Percentiles rank a stretch among this genome's conserved stretches.
Conservation (phyloP, 2,888 invertebrate species). For the Lasioglossum calceatum region DNA sequence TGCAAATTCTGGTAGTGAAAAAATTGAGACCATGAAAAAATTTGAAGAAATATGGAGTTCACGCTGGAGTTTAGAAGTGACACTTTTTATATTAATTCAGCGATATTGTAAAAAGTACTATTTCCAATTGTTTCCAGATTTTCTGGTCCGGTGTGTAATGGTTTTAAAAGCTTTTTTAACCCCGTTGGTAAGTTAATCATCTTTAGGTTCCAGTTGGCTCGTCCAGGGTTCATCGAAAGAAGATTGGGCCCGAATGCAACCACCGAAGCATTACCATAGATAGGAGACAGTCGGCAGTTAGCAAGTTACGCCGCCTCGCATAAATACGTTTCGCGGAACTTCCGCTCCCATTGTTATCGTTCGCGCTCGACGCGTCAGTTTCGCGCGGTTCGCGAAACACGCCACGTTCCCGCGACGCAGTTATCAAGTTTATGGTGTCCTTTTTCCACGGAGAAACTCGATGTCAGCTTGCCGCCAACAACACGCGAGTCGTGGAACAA, state of each 20-base stretch:
- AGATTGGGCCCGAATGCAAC: not conserved
- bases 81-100: too few relatives aligned
- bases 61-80: too few relatives aligned
- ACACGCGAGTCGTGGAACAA: slow-evolving; percentile 25
- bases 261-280: slow-evolving; percentile 21
- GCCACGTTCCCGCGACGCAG: not conserved
- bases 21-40: not conserved
- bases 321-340: slow-evolving; percentile 36
- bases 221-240: not conserved
- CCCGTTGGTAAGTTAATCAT: not conserved
- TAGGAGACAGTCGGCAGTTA: slow-evolving; percentile 10
- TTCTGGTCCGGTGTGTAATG: not conserved
- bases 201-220: not conserved
- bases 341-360: slow-evolving; percentile 51
- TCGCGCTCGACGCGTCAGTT: slow-evolving; percentile 9
- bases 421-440: not conserved
- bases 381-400: slow-evolving; percentile 16
- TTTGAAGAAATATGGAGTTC: too few relatives aligned
- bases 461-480: slow-evolving; percentile 32
- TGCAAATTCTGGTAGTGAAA: not conserved
- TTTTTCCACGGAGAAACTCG: slow-evolving; percentile 12
- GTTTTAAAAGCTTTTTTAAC: not conserved
- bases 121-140: not conserved
- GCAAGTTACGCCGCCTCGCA: slow-evolving; percentile 28
- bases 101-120: too few relatives aligned